Conservation (phyloP, 2,797 vertebrate genomes). For the Parambassis ranga region DNA sequence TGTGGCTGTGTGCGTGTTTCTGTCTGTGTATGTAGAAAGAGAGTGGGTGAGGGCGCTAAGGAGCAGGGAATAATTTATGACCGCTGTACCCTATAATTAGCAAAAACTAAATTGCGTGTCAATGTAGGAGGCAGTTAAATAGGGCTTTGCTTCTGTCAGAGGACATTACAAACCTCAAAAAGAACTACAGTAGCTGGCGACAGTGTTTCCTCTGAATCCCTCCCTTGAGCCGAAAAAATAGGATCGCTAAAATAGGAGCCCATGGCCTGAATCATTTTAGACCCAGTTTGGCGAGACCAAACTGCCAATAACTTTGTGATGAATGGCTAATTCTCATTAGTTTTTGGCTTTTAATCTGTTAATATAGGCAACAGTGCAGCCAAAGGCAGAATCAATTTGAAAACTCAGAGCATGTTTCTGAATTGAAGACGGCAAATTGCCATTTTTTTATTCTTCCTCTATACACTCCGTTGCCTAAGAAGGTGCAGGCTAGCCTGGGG, state of each 20-base stretch:
- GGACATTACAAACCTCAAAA: conserved; percentile 56
- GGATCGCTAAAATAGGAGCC: conserved; percentile 37
- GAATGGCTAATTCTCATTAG: conserved; percentile 65
- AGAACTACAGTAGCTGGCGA: conserved; percentile 21
- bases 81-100: conserved; percentile 77
- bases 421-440: conserved; percentile 25
- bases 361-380: conserved; percentile 32
- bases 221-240: conserved; percentile 27
- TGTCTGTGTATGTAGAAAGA: conserved; percentile 32
- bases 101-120: conserved; percentile 76
- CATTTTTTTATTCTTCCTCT: conserved; percentile 32
- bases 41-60: conserved; percentile 48
- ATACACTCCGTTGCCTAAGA: conserved; percentile 33
- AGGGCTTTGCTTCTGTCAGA: conserved; percentile 59
- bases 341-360: conserved; percentile 59
- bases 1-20: conserved; percentile 27
- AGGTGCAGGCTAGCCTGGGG: conserved; percentile 40
- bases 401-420: conserved; percentile 22
- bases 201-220: conserved; percentile 15
- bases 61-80: conserved; percentile 74
- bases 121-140: conserved; percentile 68
- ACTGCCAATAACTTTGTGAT: conserved; percentile 56
- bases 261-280: conserved; percentile 44
- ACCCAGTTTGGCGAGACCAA: conserved; percentile 44
- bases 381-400: conserved; percentile 29